phyloP scores from a whole-genome alignment of 1,140 invertebrate species.

The Bicyclus anynana region DNA sequence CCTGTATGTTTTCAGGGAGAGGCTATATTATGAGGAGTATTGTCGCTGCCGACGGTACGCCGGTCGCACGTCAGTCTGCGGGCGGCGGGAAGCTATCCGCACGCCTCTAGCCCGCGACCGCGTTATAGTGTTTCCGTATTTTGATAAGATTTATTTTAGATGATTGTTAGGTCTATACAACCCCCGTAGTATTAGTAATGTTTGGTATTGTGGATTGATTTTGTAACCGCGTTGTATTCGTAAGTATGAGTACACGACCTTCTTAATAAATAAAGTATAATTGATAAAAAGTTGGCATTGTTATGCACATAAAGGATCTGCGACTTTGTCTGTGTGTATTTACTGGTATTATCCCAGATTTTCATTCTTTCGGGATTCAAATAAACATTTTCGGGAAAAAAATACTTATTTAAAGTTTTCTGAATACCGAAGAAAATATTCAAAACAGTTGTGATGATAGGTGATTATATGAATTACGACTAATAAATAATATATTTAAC shows the following conservation, averaged over 20 bases:
- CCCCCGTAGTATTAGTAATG: slow-evolving; percentile 18
- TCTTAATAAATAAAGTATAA: not conserved
- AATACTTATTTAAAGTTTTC: not conserved
- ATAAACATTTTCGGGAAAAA: no score
- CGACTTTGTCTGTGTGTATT: no score
- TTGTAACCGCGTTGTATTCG: slow-evolving; percentile 5
- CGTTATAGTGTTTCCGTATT: slow-evolving; percentile 9
- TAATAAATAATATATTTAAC: no score
- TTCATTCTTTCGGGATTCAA: no score
- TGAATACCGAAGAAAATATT: not conserved
- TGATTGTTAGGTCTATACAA: slow-evolving; percentile 30
- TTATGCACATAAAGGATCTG: not conserved
- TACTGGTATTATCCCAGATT: no score
- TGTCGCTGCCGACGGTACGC: not conserved
- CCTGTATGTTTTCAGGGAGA: no score
- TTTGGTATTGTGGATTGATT: slow-evolving; percentile 9
- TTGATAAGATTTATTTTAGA: slow-evolving; percentile 30
- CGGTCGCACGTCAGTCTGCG: slow-evolving; percentile 28
- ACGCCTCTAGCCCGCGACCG: slow-evolving; percentile 13
- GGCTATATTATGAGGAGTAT: not conserved
- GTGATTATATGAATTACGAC: no score
- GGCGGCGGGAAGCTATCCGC: slow-evolving; percentile 20
- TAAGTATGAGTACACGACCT: not conserved
- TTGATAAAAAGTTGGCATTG: not conserved
- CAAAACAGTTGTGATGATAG: no score